phyloP scores from a whole-genome alignment of 2,113 vertebrate genomes.

The Nanorana parkeri region DNA sequence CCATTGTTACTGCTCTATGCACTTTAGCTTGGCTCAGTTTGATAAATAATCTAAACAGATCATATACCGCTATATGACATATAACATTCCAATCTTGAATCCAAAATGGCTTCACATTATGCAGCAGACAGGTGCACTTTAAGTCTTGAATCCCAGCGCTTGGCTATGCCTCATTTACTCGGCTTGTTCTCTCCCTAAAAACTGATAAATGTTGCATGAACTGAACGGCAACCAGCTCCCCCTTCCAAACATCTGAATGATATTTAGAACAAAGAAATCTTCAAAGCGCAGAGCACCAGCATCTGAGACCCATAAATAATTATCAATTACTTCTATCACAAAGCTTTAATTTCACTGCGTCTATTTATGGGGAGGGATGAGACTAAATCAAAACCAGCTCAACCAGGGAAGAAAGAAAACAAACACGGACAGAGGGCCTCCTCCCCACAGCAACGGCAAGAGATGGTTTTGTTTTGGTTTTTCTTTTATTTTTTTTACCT shows the following conservation, averaged over 20 bases:
- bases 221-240: not conserved
- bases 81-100: too few species aligned
- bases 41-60: too few species aligned
- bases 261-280: constrained; percentile 12
- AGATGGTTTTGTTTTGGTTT: too few species aligned
- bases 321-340: constrained; percentile 13
- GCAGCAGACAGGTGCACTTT: too few species aligned
- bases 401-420: not conserved
- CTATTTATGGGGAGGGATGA: not conserved
- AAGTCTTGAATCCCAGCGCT: too few species aligned
- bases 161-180: too few species aligned
- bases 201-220: not conserved
- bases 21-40: too few species aligned
- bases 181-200: not conserved
- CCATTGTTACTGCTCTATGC: too few species aligned
- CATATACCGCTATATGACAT: too few species aligned
- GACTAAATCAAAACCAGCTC: not conserved
- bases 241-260: not conserved
- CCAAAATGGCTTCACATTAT: too few species aligned
- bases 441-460: not conserved
- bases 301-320: constrained; percentile 8
- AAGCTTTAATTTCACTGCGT: constrained; percentile 17
- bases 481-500: constrained; percentile 75
- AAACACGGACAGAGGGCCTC: accelerated
- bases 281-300: constrained; percentile 21